Conservation (phyloP, 2,888 invertebrate species). For the Polyploca ridens region DNA sequence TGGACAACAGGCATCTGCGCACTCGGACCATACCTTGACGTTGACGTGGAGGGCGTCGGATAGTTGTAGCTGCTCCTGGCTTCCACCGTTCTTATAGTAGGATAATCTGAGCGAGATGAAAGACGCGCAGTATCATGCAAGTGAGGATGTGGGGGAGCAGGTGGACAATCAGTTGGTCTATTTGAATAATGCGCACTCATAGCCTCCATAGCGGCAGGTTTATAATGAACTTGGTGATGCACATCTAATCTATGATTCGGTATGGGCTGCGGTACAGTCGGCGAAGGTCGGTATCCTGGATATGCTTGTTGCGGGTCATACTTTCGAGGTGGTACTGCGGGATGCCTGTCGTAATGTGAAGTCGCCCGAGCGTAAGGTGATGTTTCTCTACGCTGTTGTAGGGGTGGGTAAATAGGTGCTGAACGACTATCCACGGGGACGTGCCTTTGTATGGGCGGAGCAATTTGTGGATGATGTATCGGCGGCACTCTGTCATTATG, state of each 20-base stretch:
- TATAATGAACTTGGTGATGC: slow-evolving; percentile 66
- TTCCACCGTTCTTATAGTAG: slow-evolving; percentile 58
- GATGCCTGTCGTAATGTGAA: slow-evolving; percentile 71
- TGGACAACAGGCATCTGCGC: slow-evolving; percentile 59
- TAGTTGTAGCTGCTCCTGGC: slow-evolving; percentile 65
- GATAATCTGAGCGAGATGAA: slow-evolving; percentile 62
- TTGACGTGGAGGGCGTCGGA: slow-evolving; percentile 68
- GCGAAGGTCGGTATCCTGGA: slow-evolving; percentile 71
- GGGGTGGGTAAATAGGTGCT: slow-evolving; percentile 58
- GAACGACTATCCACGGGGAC: slow-evolving; percentile 57
- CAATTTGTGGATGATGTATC: slow-evolving; percentile 72
- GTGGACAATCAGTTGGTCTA: slow-evolving; percentile 63
- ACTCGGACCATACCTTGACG: slow-evolving; percentile 60
- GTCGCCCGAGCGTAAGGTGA: slow-evolving; percentile 61
- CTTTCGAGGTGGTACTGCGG: slow-evolving; percentile 65
- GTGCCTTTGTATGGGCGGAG: slow-evolving; percentile 58
- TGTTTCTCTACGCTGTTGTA: slow-evolving; percentile 66
- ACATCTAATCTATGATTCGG: slow-evolving; percentile 68
- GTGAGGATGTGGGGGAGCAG: slow-evolving; percentile 59
- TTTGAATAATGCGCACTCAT: slow-evolving; percentile 62
- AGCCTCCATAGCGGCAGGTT: slow-evolving; percentile 61
- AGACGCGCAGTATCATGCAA: slow-evolving; percentile 60
- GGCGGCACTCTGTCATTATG: slow-evolving; percentile 79
- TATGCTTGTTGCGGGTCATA: slow-evolving; percentile 78
- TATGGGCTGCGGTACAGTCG: slow-evolving; percentile 56